Evolutionary conservation across 2,888 invertebrate genomes (phyloP).

Genomic region (Apamea epomidion): DNA sequence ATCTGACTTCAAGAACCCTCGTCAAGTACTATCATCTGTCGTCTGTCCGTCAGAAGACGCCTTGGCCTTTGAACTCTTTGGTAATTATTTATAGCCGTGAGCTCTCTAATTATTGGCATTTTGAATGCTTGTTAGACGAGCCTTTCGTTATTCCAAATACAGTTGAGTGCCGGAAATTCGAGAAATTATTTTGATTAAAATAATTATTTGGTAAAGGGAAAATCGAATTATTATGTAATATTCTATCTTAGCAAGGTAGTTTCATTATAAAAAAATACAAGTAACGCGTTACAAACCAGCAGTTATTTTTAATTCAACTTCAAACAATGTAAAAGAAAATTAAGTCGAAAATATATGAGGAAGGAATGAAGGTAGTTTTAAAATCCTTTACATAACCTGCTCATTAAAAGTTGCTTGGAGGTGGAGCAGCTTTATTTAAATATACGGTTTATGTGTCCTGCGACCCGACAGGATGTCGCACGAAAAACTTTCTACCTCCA

Average conservation of each 20-base stretch:
- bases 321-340: conserved; percentile 30
- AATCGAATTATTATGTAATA: background rate
- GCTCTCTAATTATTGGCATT: conserved; percentile 65
- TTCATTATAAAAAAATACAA: background rate
- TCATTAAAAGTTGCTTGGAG: conserved; percentile 70
- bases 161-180: conserved; percentile 15
- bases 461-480: conserved; percentile 22
- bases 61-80: conserved; percentile 70
- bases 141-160: conserved; percentile 35
- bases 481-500: conserved; percentile 72
- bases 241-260: background rate
- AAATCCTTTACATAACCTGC: conserved; percentile 62
- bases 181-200: conserved; percentile 18
- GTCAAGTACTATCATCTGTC: conserved; percentile 72
- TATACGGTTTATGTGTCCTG: conserved; percentile 65
- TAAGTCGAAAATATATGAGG: conserved; percentile 44
- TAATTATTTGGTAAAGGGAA: background rate
- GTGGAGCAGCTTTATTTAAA: conserved; percentile 61
- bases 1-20: conserved; percentile 75
- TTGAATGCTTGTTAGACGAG: conserved; percentile 66
- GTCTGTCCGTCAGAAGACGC: conserved; percentile 60
- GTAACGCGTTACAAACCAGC: background rate
- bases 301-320: background rate
- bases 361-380: conserved; percentile 59
- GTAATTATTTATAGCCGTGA: conserved; percentile 73